These are phyloP conservation scores for Pluvialis apricaria DNA, from an alignment of 2,113 vertebrate species.

Conservation along the genomic window DNA sequence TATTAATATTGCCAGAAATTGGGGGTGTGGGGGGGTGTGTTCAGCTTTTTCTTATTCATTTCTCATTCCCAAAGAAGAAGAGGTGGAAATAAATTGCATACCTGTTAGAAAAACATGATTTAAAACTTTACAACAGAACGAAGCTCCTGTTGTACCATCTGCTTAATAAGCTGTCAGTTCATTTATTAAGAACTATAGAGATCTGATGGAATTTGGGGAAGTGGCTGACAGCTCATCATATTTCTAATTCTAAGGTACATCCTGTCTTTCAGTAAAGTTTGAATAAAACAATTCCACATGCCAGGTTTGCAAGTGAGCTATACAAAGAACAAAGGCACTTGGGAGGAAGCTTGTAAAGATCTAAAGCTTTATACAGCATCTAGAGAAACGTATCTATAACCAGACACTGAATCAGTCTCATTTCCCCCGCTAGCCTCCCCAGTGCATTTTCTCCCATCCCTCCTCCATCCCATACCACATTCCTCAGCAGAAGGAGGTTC, in stretches of 20 bases:
- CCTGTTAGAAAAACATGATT: conserved; percentile 36
- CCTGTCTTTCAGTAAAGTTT: conserved; percentile 39
- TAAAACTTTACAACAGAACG: conserved; percentile 31
- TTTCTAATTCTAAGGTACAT: conserved; percentile 51
- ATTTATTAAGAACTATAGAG: conserved; percentile 52
- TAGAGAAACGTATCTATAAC: conserved; percentile 59
- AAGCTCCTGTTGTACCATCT: conserved; percentile 37
- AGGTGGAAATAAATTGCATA: background rate
- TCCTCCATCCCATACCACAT: background rate
- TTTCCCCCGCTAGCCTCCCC: background rate
- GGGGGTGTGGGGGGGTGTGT: no score
- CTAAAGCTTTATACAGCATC: conserved; percentile 55
- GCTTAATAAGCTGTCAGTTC: conserved; percentile 49
- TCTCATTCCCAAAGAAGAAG: background rate
- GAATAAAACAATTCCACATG: conserved; percentile 42
- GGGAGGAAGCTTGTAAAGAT: conserved; percentile 28
- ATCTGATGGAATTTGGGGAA: conserved; percentile 23
- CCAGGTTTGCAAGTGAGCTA: conserved; percentile 33
- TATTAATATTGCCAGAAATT: background rate
- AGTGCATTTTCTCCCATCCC: background rate
- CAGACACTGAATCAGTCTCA: conserved; percentile 48
- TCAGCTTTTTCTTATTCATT: background rate
- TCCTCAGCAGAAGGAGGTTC: background rate
- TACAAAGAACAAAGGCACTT: conserved; percentile 40
- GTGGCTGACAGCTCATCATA: conserved; percentile 2